These are phyloP conservation scores for Zophobas morio DNA, from an alignment of 1,140 invertebrate species.

Conservation along the genomic window DNA sequence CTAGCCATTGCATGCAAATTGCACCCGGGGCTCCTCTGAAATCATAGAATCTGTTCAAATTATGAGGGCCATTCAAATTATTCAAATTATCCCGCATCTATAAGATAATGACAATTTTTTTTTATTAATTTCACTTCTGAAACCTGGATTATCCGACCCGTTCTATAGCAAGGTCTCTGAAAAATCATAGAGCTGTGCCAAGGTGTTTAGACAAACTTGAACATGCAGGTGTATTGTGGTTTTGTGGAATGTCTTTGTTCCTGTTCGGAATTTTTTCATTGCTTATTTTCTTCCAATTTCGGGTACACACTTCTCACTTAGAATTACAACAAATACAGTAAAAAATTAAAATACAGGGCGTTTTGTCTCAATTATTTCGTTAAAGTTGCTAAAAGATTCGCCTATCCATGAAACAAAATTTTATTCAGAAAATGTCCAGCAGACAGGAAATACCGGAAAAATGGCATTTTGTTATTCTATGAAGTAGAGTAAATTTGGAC, in stretches of 20 bases:
- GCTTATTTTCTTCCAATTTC: not conserved
- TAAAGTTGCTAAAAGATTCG: no score
- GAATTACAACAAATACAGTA: no score
- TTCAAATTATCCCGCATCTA: conserved; percentile 27
- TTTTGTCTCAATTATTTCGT: no score
- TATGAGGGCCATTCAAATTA: conserved; percentile 23
- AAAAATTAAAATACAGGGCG: no score
- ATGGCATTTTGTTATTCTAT: no score
- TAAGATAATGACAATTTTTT: conserved; percentile 14
- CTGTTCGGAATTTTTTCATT: conserved; percentile 21
- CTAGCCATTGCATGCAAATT: conserved; percentile 30
- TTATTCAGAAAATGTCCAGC: no score
- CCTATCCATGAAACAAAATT: no score
- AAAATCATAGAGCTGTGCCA: conserved; percentile 23
- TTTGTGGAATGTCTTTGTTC: conserved; percentile 40
- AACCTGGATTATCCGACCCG: not conserved
- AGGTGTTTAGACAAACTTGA: conserved; percentile 26
- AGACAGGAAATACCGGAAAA: no score
- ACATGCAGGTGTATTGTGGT: conserved; percentile 36
- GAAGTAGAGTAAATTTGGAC: no score
- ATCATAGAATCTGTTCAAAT: conserved; percentile 5
- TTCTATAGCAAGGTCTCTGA: conserved; percentile 14
- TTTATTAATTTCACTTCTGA: conserved; percentile 15
- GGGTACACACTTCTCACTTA: not conserved
- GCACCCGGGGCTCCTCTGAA: conserved; percentile 10